Conservation (phyloP, 2,888 invertebrate species). For the Lithosia quadra region DNA sequence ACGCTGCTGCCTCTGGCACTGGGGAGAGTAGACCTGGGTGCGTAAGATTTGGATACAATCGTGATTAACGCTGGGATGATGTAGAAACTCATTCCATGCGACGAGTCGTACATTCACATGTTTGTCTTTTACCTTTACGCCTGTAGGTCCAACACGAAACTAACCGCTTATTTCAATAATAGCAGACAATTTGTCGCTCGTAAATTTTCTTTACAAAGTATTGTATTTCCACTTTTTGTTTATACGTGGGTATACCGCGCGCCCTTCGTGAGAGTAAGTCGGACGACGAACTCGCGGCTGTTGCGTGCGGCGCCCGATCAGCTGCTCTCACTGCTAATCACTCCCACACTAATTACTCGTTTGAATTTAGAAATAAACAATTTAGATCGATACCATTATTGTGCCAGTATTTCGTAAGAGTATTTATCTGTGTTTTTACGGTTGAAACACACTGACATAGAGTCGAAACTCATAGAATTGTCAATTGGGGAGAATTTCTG, state of each 20-base stretch:
- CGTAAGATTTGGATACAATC: too few species aligned
- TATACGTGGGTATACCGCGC: slow-evolving; percentile 43
- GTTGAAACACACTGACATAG: not conserved
- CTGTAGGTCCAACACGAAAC: not conserved
- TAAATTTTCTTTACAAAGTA: slow-evolving; percentile 44
- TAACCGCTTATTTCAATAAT: slow-evolving; percentile 45
- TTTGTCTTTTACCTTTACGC: too few species aligned
- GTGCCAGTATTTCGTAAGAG: not conserved
- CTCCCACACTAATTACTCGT: slow-evolving; percentile 68
- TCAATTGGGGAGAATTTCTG: not conserved
- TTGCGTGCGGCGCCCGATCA: slow-evolving; percentile 69
- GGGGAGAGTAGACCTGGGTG: too few species aligned
- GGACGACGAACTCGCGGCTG: slow-evolving; percentile 66
- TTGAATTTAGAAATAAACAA: slow-evolving; percentile 50
- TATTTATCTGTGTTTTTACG: not conserved
- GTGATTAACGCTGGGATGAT: too few species aligned
- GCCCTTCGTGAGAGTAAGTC: slow-evolving; percentile 62
- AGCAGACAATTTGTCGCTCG: slow-evolving; percentile 39
- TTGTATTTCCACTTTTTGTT: slow-evolving; percentile 42
- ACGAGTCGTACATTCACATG: too few species aligned
- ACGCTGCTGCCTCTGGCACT: too few species aligned
- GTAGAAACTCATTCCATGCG: too few species aligned
- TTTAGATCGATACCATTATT: slow-evolving; percentile 31
- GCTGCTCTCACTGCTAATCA: slow-evolving; percentile 68
- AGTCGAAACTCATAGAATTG: not conserved